Percentiles rank a stretch among this genome's conserved stretches.
Evolutionary conservation across 2,888 invertebrate genomes (phyloP).

Genomic region (Caenorhabditis zanzibari): DNA sequence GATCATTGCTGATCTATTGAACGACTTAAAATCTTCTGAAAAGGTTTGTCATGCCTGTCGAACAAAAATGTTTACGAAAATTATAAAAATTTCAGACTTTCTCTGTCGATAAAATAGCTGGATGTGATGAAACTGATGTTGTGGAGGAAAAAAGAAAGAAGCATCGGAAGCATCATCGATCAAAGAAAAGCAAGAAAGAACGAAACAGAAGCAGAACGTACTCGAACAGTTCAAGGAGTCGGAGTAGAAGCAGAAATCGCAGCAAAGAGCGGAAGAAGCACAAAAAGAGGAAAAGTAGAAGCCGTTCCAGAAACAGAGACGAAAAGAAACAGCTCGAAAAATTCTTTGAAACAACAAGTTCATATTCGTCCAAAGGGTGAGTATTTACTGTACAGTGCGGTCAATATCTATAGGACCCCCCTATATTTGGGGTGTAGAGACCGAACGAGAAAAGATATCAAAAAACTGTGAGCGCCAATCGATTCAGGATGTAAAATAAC

Average conservation of each 20-base stretch:
- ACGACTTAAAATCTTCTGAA: conserved; percentile 54
- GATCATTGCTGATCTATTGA: conserved; percentile 60
- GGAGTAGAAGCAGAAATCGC: conserved; percentile 35
- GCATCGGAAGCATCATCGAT: conserved; percentile 43
- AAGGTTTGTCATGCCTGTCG: conserved; percentile 12
- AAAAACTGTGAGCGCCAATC: no score
- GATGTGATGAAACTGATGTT: conserved; percentile 27
- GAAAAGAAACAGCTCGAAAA: not conserved
- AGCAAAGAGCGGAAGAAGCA: conserved; percentile 24
- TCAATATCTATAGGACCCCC: no score
- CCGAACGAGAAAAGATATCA: no score
- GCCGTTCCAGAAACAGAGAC: conserved; percentile 4
- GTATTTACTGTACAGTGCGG: no score
- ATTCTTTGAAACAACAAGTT: not conserved
- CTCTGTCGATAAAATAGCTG: conserved; percentile 52
- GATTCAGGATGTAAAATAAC: no score
- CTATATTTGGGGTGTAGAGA: no score
- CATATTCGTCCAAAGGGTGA: not conserved
- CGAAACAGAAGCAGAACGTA: conserved; percentile 37
- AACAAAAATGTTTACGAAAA: not conserved
- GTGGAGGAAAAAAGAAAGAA: conserved; percentile 29
- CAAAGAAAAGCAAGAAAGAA: conserved; percentile 52
- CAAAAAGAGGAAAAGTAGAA: conserved; percentile 24
- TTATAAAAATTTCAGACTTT: conserved; percentile 41
- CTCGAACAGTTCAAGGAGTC: conserved; percentile 17